Evolutionary conservation across 2,113 vertebrate genomes (phyloP), one percentile per base, ranked within the genome.

Genomic region (Phaethon lepturus): DNA sequence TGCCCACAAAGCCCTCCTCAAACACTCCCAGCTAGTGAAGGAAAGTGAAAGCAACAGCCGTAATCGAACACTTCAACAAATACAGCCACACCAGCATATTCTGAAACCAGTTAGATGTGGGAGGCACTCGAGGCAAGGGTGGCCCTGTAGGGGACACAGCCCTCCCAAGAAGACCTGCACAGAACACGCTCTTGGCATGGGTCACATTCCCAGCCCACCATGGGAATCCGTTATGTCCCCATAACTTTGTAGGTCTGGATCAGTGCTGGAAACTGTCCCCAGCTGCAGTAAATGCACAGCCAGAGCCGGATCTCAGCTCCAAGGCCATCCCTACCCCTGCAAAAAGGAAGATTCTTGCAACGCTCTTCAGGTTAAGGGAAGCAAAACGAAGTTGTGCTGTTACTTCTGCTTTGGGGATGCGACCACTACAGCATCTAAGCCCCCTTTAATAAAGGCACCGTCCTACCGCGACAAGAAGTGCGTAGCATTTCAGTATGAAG

Each of bases 261-360:
- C 25, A 14, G 42, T 0, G 6, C 20, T 14, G 63, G 35, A 31
- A 64, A 42, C 26, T 6, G n/a, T 44, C 20, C 52, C 31, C 31
- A 26, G 44, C 1, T 0, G 4, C 63, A n/a, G 26, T 1, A 22
- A 24, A 23, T 2, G 33, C 29, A 29, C 25, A 26, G 23, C 4
- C 6, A 9, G 58, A 71, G 49, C 22, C 16, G 63, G 44, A 47
- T 2, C 40, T 18, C 12, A 62, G 52, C 56, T 52, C 42, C 67
- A 13, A 38, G 31, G 25, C 18, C 22, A 66, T 2, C 45, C 19
- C 24, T 10, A 20, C 8, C 16, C 58, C 53, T 24, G 29, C 53
- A 22, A 24, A 69, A 62, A 26, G 67, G 38, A 64, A 18, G n/a
- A n/a, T 31, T 49, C 60, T 9, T 44, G 22, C 7, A 40, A 24